phyloP scores from a whole-genome alignment of 1,140 invertebrate genomes.

The Habropoda laboriosa region DNA sequence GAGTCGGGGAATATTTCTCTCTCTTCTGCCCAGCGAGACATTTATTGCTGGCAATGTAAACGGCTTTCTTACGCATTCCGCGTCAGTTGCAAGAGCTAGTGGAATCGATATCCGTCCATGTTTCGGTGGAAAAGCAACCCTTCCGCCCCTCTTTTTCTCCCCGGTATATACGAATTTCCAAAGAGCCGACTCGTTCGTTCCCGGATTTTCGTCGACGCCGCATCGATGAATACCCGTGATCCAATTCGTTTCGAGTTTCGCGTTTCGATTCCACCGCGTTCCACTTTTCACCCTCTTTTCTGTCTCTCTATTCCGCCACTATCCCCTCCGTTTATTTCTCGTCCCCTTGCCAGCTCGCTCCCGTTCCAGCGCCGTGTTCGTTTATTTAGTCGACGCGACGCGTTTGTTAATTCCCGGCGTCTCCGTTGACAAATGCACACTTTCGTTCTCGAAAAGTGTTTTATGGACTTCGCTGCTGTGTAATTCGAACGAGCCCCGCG shows the following conservation, averaged over 20 bases:
- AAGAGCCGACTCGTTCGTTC: constrained; percentile 8
- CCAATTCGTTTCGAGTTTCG: constrained; percentile 37
- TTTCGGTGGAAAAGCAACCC: neutral
- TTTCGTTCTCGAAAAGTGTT: neutral
- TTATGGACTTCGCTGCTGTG: neutral
- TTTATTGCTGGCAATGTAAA: constrained; percentile 27
- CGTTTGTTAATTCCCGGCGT: constrained; percentile 19
- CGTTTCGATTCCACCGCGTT: neutral
- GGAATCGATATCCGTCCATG: constrained; percentile 3
- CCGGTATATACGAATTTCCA: constrained; percentile 42
- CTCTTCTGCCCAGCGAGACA: constrained; percentile 16
- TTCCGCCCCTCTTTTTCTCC: too few species aligned
- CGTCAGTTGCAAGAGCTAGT: neutral
- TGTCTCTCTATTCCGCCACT: too few species aligned
- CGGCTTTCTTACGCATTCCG: constrained; percentile 7
- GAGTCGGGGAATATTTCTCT: neutral
- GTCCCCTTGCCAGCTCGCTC: neutral
- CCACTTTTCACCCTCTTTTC: neutral
- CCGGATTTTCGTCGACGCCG: constrained; percentile 53
- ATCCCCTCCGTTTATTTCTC: neutral
- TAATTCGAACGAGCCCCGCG: neutral
- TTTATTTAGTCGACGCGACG: constrained; percentile 45
- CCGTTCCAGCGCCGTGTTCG: too few species aligned
- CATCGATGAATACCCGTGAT: constrained; percentile 51
- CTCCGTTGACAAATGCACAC: too few species aligned